Evolutionary conservation across 2,113 vertebrate genomes (phyloP).

Genomic region (Anolis carolinensis): DNA sequence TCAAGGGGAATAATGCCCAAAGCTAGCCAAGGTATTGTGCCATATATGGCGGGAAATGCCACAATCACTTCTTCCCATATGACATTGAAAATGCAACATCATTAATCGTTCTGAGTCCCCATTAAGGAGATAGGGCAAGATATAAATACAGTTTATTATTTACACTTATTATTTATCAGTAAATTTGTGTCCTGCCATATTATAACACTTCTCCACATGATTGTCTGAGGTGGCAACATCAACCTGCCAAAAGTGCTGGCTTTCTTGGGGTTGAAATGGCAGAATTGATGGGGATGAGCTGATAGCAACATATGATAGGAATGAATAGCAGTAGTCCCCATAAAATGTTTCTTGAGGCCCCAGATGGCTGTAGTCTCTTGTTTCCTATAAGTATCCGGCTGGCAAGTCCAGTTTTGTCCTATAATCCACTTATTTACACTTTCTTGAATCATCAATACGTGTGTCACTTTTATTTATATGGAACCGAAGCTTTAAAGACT

Average conservation of each 20-base stretch:
- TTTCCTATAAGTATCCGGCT: neutral
- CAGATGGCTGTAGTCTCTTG: neutral
- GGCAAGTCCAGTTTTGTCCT: neutral
- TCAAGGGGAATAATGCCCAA: neutral
- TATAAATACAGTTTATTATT: too few species aligned
- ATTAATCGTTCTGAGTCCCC: too few species aligned
- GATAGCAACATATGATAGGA: too few species aligned
- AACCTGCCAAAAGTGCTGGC: neutral
- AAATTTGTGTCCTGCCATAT: too few species aligned
- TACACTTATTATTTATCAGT: too few species aligned
- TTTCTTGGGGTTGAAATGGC: neutral
- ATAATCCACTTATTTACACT: neutral
- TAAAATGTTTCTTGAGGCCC: neutral
- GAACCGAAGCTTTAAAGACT: neutral
- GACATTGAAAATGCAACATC: too few species aligned
- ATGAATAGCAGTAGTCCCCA: neutral
- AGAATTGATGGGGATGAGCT: neutral
- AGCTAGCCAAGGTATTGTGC: neutral
- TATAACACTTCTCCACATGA: too few species aligned
- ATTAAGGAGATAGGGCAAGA: too few species aligned
- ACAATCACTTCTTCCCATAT: too few species aligned
- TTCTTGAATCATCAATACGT: neutral
- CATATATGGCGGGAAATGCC: neutral
- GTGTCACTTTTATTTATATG: conserved; percentile 1
- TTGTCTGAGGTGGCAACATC: too few species aligned